These are phyloP conservation scores for Aspiorhynchus laticeps DNA, from an alignment of 2,113 vertebrate species.

Conservation along the genomic window DNA sequence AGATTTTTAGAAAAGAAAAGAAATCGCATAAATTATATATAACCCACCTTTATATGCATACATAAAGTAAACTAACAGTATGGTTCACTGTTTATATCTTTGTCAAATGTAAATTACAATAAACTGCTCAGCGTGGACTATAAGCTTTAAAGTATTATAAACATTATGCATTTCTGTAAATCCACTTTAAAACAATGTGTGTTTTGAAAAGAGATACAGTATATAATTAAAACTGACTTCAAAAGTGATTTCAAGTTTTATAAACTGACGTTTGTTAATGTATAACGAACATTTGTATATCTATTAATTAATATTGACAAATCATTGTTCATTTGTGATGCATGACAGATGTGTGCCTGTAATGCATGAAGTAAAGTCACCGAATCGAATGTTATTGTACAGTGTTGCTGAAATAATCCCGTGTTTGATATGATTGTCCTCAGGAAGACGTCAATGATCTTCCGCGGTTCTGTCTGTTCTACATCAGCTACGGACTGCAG, in stretches of 20 bases:
- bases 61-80: neutral
- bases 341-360: neutral
- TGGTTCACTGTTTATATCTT: neutral
- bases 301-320: neutral
- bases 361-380: neutral
- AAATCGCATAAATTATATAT: no score
- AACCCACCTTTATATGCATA: neutral
- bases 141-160: neutral
- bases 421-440: slow-evolving; percentile 26
- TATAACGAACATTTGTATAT: no score
- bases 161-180: neutral
- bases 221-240: neutral
- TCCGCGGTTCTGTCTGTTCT: slow-evolving; percentile 82
- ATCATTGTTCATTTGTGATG: neutral
- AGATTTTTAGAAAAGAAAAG: no score
- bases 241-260: neutral
- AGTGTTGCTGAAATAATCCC: neutral
- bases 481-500: slow-evolving; percentile 83
- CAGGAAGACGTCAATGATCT: slow-evolving; percentile 76
- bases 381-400: neutral
- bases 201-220: neutral
- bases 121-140: no score
- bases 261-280: neutral
- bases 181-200: neutral
- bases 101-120: neutral